phyloP scores from a whole-genome alignment of 1,140 invertebrate species.

The Argopecten irradians region DNA sequence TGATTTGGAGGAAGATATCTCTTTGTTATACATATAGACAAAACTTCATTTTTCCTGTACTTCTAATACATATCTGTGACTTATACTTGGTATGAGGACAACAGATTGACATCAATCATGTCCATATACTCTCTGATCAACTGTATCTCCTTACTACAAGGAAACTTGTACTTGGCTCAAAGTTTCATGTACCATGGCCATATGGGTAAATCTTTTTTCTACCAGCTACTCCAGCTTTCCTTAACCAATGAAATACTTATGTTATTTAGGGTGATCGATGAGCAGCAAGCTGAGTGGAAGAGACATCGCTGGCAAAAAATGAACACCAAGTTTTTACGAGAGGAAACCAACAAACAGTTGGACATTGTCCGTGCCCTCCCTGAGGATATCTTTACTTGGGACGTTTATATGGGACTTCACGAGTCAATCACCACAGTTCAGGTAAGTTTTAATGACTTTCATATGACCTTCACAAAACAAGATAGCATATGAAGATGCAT shows the following conservation, averaged over 20 bases:
- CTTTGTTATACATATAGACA: background rate
- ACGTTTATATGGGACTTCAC: conserved; percentile 73
- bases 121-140: background rate
- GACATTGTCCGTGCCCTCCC: conserved; percentile 72
- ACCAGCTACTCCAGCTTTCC: background rate
- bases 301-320: conserved; percentile 76
- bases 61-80: too few relatives aligned
- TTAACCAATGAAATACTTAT: background rate
- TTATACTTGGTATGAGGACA: background rate
- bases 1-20: background rate
- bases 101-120: background rate
- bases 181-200: background rate
- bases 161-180: too few relatives aligned
- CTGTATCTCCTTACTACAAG: background rate
- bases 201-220: background rate
- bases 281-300: conserved; percentile 76
- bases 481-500: too few relatives aligned
- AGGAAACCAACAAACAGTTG: conserved; percentile 75
- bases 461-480: background rate
- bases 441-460: conserved; percentile 52
- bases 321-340: conserved; percentile 72
- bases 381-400: conserved; percentile 73
- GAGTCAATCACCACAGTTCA: conserved; percentile 75
- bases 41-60: too few relatives aligned
- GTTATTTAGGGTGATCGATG: conserved; percentile 69